Evolutionary conservation across 2,797 vertebrate species (phyloP).

Genomic region (Mareca penelope): DNA sequence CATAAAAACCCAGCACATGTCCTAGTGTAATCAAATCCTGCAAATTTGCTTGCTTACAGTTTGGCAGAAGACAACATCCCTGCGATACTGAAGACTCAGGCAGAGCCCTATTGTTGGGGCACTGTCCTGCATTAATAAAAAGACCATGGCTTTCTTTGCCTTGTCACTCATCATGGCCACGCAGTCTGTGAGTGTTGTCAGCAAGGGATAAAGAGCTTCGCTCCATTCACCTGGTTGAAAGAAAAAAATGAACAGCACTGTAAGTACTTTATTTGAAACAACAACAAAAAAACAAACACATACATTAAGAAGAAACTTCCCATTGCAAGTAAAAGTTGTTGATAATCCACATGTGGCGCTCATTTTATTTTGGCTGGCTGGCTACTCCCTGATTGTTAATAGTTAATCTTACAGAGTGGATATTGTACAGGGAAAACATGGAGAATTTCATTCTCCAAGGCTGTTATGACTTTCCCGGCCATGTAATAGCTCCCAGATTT

Average conservation of each 20-base stretch:
- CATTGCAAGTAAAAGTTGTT: background rate
- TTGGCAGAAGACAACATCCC: constrained; percentile 98
- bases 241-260: background rate
- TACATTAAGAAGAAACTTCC: background rate
- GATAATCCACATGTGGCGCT: background rate
- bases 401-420: background rate
- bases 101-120: constrained; percentile 94
- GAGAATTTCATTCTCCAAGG: background rate
- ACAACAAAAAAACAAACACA: background rate
- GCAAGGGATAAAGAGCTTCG: constrained; percentile 92
- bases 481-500: background rate
- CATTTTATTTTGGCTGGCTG: background rate
- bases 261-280: background rate
- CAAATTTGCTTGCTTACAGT: constrained; percentile 82
- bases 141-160: constrained; percentile 97
- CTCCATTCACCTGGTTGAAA: constrained; percentile 92
- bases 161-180: constrained; percentile 98
- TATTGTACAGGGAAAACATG: background rate
- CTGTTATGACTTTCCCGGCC: background rate
- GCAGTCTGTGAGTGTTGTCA: constrained; percentile 93
- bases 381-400: background rate
- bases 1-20: background rate
- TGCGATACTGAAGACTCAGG: constrained; percentile 93
- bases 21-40: background rate
- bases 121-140: constrained; percentile 97